phyloP scores from a whole-genome alignment of 2,797 vertebrate species.

The Limosa lapponica region DNA sequence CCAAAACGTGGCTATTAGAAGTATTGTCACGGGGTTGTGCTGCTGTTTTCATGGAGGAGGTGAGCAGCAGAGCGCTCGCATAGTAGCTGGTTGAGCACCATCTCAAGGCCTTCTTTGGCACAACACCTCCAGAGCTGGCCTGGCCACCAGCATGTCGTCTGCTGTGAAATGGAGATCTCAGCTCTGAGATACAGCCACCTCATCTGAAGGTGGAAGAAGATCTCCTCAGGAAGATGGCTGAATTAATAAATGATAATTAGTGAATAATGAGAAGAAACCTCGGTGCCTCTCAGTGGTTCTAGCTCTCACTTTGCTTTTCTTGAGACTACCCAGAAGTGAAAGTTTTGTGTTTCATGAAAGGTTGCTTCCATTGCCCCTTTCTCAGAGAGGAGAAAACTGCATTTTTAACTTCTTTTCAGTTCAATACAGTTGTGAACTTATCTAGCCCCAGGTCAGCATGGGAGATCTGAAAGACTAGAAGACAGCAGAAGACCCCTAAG shows the following conservation, averaged over 20 bases:
- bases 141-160: background rate
- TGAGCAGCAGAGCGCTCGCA: rapidly evolving
- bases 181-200: background rate
- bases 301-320: background rate
- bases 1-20: background rate
- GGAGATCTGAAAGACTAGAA: background rate
- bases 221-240: background rate
- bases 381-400: background rate
- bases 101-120: background rate
- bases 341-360: background rate
- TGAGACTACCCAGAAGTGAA: background rate
- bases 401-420: background rate
- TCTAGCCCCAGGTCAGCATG: background rate
- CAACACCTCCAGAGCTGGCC: background rate
- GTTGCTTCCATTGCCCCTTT: background rate
- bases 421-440: background rate
- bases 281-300: background rate
- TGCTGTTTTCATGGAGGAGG: background rate
- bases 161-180: background rate
- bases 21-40: background rate
- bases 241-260: background rate
- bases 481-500: background rate
- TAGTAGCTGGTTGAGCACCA: background rate
- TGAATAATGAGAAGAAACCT: background rate
- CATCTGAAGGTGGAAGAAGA: background rate